Conservation (phyloP, 2,888 invertebrate species). For the Coleophora deauratella region DNA sequence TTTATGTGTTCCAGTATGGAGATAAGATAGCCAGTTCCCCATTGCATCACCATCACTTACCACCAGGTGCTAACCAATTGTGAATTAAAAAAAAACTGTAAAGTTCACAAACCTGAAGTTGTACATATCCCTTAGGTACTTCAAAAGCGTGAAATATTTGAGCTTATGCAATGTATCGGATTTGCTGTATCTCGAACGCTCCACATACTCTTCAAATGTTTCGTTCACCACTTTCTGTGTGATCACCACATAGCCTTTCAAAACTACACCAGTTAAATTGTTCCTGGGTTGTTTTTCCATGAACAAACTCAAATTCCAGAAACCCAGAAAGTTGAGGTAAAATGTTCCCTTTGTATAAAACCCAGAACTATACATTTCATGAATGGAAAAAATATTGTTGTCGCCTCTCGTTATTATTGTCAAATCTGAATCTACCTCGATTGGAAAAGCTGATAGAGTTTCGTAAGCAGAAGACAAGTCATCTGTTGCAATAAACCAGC, state of each 20-base stretch:
- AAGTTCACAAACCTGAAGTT: conserved; percentile 75
- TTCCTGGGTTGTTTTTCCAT: conserved; percentile 47
- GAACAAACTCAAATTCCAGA: conserved; percentile 45
- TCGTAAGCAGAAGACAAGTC: conserved; percentile 26
- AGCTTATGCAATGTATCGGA: conserved; percentile 78
- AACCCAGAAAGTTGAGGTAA: conserved; percentile 60
- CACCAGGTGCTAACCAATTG: no score
- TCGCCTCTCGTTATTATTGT: conserved; percentile 32
- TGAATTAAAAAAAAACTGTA: no score
- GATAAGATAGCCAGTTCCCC: no score
- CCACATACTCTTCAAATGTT: conserved; percentile 68
- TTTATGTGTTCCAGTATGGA: no score
- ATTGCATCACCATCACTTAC: no score
- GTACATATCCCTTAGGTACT: conserved; percentile 75
- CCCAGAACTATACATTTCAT: conserved; percentile 73
- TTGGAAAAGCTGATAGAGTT: conserved; percentile 38
- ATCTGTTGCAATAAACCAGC: conserved; percentile 49
- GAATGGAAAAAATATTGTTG: conserved; percentile 31
- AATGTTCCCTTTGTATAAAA: conserved; percentile 65
- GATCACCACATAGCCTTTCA: conserved; percentile 71
- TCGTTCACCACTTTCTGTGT: conserved; percentile 43
- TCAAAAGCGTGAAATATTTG: conserved; percentile 73
- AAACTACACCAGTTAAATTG: conserved; percentile 69
- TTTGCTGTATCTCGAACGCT: conserved; percentile 59
- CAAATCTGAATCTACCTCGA: conserved; percentile 65